Evolutionary conservation across 2,888 invertebrate genomes (phyloP).

Genomic region (Eutolmus rufibarbis): DNA sequence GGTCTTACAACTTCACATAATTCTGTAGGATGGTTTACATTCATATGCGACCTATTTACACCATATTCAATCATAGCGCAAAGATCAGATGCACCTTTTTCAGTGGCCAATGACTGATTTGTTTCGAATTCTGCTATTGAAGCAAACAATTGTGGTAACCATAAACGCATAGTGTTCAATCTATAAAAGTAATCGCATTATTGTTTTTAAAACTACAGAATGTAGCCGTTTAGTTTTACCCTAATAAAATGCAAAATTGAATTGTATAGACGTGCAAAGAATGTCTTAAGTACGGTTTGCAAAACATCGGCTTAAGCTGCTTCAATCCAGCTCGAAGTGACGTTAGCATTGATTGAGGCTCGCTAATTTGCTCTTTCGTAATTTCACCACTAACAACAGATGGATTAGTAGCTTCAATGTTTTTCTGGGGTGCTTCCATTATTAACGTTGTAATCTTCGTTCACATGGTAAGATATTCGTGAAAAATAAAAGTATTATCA

Average conservation of each 20-base stretch:
- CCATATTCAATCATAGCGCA: conserved; percentile 59
- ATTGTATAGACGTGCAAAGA: conserved; percentile 71
- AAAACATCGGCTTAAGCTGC: conserved; percentile 73
- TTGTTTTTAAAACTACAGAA: background rate
- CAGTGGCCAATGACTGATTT: conserved; percentile 50
- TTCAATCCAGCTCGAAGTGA: conserved; percentile 66
- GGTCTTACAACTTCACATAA: conserved; percentile 56
- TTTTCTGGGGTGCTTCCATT: conserved; percentile 36
- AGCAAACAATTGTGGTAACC: conserved; percentile 86
- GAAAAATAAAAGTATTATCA: background rate
- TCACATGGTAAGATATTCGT: background rate
- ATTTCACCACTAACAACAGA: background rate
- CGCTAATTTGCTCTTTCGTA: conserved; percentile 28
- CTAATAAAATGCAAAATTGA: conserved; percentile 72
- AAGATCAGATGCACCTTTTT: conserved; percentile 51
- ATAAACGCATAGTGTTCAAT: conserved; percentile 81
- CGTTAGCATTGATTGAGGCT: conserved; percentile 33
- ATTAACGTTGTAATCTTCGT: conserved; percentile 37
- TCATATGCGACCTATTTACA: conserved; percentile 55
- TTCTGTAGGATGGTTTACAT: conserved; percentile 49
- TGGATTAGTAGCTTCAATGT: background rate
- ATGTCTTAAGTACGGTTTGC: conserved; percentile 68
- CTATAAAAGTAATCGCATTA: conserved; percentile 58
- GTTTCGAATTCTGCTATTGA: conserved; percentile 68
- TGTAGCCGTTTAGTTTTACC: conserved; percentile 63